These are phyloP conservation scores for Autographa pulchrina DNA, from an alignment of 2,888 invertebrate species.

Conservation along the genomic window DNA sequence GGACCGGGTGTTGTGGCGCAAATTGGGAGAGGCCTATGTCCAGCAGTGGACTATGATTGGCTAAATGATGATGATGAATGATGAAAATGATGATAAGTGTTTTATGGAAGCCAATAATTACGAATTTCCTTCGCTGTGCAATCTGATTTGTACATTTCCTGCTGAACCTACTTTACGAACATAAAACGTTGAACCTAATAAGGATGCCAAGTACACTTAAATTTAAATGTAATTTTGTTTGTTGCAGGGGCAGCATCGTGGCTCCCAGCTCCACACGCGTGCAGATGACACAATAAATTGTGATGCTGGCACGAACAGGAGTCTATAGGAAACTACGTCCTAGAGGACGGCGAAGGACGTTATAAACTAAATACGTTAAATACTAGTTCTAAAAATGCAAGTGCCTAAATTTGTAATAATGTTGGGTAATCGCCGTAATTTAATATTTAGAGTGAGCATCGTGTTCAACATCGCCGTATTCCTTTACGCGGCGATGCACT, in stretches of 20 bases:
- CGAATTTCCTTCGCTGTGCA: conserved; percentile 5
- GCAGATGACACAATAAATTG: conserved; percentile 87
- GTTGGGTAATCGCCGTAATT: conserved; percentile 90
- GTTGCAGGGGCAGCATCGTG: conserved; percentile 76
- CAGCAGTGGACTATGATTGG: too few relatives aligned
- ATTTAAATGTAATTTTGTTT: conserved; percentile 58
- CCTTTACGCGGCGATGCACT: conserved; percentile 92
- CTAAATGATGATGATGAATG: too few relatives aligned
- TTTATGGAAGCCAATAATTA: conserved; percentile 51
- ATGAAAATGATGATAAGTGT: conserved; percentile 50
- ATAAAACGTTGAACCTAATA: conserved; percentile 28
- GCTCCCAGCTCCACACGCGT: conserved; percentile 77
- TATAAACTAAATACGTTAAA: conserved; percentile 66
- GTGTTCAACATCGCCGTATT: conserved; percentile 93
- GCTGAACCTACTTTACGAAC: conserved; percentile 5
- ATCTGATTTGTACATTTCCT: conserved; percentile 28
- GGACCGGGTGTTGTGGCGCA: too few relatives aligned
- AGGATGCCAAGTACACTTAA: conserved; percentile 14
- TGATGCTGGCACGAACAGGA: conserved; percentile 87
- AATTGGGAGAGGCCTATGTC: too few relatives aligned
- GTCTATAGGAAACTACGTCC: conserved; percentile 88
- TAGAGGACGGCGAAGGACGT: conserved; percentile 89
- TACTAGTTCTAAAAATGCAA: conserved; percentile 78
- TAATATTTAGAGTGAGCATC: conserved; percentile 93
- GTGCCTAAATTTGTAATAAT: conserved; percentile 83